Base-by-base conservation (phyloP, 1,140 invertebrate species). In the Geopemphigus sp. region DNA sequence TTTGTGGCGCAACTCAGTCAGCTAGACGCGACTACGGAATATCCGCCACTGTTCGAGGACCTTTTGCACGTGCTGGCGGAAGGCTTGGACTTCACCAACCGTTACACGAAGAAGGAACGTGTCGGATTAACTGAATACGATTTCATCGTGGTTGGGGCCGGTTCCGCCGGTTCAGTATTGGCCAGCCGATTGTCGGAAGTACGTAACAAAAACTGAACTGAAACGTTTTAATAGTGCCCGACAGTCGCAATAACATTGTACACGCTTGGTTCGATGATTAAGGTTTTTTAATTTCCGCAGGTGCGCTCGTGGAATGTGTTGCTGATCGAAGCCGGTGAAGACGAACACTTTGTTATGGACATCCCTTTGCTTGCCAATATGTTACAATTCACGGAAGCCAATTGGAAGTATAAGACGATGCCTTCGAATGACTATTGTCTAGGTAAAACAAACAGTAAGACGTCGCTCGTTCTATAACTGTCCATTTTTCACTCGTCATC, bases 361-460 rank as follows among this genome's bases (percentile, higher is more conserved):
- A 87, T 92, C 10, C 91, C 91, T 0, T 83, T 92, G 0, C 54
- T 90, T 6, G 90, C 88, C 0, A 89, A 89, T 66, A 88, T 89
- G 78, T 83, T 92, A 17, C 91, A 92, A 81, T 86, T 87, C 59
- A 87, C 87, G 4, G 83, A 85, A 5, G 86, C 87, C 12, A 89
- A 90, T 82, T 90, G 89, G 89, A 87, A 85, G 70, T 90, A 89
- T 81, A 88, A 87, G 85, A 90, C 88, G 5, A 85, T 88, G 83
- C 88, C 89, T 0, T 89, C 88, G 4, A 85, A 86, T 15, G 86
- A 84, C 78, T 87, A 87, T 80, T 89, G 88, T 80, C 85, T 86
- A 19, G 88, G 84, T 83, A 81, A 82, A 45, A 39, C 2, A 39
- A 4, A 39, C 3, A 39, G 8, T 8, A 8, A 39, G 3, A 39